Base-by-base conservation (phyloP, 2,797 vertebrate species). In the Danio choprae region DNA sequence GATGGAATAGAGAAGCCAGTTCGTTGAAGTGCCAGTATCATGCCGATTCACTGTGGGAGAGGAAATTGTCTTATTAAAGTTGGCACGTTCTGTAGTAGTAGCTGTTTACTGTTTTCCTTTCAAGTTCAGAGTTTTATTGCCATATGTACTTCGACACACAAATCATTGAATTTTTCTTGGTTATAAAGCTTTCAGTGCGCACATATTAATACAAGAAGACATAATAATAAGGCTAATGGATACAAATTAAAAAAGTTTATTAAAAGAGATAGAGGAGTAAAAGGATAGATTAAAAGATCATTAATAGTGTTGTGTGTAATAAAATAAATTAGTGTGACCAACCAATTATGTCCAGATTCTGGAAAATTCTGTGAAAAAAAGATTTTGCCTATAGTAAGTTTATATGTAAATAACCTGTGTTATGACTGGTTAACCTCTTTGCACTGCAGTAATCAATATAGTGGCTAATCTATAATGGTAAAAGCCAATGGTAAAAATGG, bases 1-100 rank as follows among this genome's bases (percentile, higher is more conserved):
- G 43, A 60, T 48, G 50, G 22, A 77, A 59, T 18, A 69, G 22
- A 59, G 12, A 41, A 59, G n/a, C 41, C 38, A 69, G 43, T 60
- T 69, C 48, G 36, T 59, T 68, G 4, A 20, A 70, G n/a, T 40
- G 71, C 20, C 9, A 44, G 22, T n/a, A 36, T 73, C 41, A 60
- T 1, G 0, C 44, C 40, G 36, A 22, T 70, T 59, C 56, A 13
- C 38, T 50, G 65, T 50, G n/a, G 65, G 22, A 50, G 67, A 70
- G 67, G 67, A 60, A 29, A 22, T 50, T 51, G 76, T 38, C 65
- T 22, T 48, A 20, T 69, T 36, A 36, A 59, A 20, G 12, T 13
- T 40, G 29, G 4, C 53, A 11, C 46, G 41, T 74, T n/a, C 56
- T 74, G 8, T 8, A 44, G 4, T 18, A 43, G 10, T 65, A 43